Conservation (phyloP, 2,113 vertebrate species). For the Uria aalge region DNA sequence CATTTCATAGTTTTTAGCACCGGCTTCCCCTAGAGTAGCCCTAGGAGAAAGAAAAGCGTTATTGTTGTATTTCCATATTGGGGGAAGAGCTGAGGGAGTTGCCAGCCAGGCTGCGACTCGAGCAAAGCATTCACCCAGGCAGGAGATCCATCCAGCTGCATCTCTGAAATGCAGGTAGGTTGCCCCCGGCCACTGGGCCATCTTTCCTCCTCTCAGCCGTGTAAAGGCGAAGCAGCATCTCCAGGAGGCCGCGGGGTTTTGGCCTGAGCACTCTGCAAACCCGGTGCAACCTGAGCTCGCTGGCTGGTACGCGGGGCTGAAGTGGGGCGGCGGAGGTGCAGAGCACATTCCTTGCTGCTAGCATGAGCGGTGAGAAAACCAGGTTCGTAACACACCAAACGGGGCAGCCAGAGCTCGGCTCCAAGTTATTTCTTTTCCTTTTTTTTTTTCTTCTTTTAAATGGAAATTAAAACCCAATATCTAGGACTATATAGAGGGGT, state of each 20-base stretch:
- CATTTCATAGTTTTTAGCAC: background rate
- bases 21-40: background rate
- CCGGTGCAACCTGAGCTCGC: background rate
- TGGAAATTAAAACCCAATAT: conserved; percentile 21
- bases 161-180: background rate
- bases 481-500: background rate
- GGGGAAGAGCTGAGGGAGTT: background rate
- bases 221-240: fast-evolving
- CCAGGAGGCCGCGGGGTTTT: background rate
- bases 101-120: background rate
- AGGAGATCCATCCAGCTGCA: background rate
- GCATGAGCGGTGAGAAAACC: background rate
- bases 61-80: fast-evolving
- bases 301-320: fast-evolving
- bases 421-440: background rate
- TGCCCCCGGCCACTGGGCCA: fast-evolving
- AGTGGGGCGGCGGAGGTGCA: background rate
- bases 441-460: background rate
- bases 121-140: background rate
- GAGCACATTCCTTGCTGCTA: background rate
- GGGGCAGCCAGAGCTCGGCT: background rate
- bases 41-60: background rate
- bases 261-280: background rate
- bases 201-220: fast-evolving
- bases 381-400: background rate